Evolutionary conservation across 1,140 invertebrate genomes (phyloP).

Genomic region (Akabosia matsudoensis): DNA sequence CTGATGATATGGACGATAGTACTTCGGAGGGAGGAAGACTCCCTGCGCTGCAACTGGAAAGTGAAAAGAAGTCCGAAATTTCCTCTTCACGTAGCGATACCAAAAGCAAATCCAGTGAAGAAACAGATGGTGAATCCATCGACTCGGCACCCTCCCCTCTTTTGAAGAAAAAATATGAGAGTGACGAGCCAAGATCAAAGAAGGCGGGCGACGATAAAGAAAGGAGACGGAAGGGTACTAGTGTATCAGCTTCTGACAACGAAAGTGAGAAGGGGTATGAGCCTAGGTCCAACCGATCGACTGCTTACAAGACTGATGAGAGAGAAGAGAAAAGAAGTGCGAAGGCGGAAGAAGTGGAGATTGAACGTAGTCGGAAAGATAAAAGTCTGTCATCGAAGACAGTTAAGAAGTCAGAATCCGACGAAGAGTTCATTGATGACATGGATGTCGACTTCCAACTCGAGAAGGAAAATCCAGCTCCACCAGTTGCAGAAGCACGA

Average conservation of each 20-base stretch:
- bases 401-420: background rate
- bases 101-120: constrained; percentile 10
- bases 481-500: background rate
- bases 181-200: constrained; percentile 15
- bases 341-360: background rate
- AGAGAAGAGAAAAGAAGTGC: background rate
- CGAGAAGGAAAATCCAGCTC: constrained; percentile 10
- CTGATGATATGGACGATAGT: constrained; percentile 41
- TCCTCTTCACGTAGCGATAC: background rate
- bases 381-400: background rate
- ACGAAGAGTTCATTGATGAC: constrained; percentile 2
- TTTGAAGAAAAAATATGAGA: constrained; percentile 37
- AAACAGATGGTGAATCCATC: constrained; percentile 29
- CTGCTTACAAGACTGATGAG: background rate
- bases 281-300: background rate
- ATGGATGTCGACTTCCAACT: constrained; percentile 19
- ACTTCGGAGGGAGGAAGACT: constrained; percentile 2
- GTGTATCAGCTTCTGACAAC: background rate
- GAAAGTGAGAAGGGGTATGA: background rate
- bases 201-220: background rate
- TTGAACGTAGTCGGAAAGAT: background rate
- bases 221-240: background rate
- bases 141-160: constrained; percentile 42
- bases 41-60: background rate
- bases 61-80: background rate